Percentiles rank a stretch among this genome's conserved stretches.
These are phyloP conservation scores for Drosophila parabipectinata DNA, from an alignment of 1,140 invertebrate genomes.

Conservation along the genomic window DNA sequence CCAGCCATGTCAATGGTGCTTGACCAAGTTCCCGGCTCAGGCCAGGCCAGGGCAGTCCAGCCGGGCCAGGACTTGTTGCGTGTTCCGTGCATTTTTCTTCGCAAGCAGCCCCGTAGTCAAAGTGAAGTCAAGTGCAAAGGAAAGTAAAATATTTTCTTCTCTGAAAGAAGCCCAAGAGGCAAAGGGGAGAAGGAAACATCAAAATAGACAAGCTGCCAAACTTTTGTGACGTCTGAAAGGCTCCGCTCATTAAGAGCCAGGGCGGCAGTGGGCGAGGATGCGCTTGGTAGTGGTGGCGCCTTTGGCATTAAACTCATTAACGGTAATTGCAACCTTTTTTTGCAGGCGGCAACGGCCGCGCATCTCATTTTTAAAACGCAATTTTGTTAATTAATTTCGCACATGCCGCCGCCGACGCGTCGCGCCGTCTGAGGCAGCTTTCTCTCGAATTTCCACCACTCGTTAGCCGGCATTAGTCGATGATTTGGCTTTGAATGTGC, in stretches of 20 bases:
- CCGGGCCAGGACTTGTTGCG: conserved; percentile 60
- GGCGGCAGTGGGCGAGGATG: conserved; percentile 21
- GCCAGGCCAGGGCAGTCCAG: conserved; percentile 39
- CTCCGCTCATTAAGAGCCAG: conserved; percentile 59
- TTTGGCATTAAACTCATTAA: conserved; percentile 82
- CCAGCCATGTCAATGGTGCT: conserved; percentile 55
- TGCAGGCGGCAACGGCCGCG: conserved; percentile 4
- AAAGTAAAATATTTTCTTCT: conserved; percentile 56
- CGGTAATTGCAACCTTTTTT: conserved; percentile 78
- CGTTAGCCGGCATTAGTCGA: conserved; percentile 66
- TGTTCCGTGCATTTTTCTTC: conserved; percentile 5
- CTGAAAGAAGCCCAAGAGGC: background rate
- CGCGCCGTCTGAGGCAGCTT: conserved; percentile 15
- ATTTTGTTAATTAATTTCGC: conserved; percentile 82
- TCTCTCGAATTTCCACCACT: conserved; percentile 18
- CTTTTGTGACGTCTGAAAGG: conserved; percentile 54
- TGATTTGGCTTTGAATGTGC: conserved; percentile 61
- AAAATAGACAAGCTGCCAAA: conserved; percentile 57
- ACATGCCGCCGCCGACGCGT: conserved; percentile 45
- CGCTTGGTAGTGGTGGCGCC: conserved; percentile 53
- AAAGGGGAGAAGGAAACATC: conserved; percentile 15
- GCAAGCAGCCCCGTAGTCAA: conserved; percentile 47
- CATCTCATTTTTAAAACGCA: conserved; percentile 54
- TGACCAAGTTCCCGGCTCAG: conserved; percentile 37
- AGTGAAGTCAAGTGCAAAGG: conserved; percentile 76